A percentile compares a stretch with the other conserved stretches of the same genome.
These are phyloP conservation scores for Xylota segnis DNA, from an alignment of 2,888 invertebrate species.

Conservation along the genomic window DNA sequence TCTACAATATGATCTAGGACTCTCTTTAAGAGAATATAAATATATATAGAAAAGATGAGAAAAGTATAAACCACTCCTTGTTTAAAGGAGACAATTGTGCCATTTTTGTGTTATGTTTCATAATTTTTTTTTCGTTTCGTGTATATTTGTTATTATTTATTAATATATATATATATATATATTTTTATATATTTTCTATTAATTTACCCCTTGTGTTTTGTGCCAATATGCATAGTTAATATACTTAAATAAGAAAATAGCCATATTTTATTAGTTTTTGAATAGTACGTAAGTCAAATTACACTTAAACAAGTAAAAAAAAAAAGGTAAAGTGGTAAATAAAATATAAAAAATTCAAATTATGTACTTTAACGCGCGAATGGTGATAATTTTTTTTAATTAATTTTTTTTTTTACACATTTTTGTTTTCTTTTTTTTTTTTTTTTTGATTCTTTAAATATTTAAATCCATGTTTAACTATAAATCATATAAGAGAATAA, in stretches of 20 bases:
- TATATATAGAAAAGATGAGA: slow-evolving; percentile 1
- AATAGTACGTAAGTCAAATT: slow-evolving; percentile 41
- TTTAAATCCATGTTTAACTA: slow-evolving; percentile 17
- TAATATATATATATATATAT: slow-evolving; percentile 40
- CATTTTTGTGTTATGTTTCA: slow-evolving; percentile 61
- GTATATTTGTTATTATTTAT: slow-evolving; percentile 73
- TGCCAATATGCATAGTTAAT: slow-evolving; percentile 47
- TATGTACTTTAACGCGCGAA: slow-evolving; percentile 41
- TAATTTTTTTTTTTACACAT: slow-evolving; percentile 14
- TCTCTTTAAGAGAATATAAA: slow-evolving; percentile 28
- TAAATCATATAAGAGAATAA: not conserved
- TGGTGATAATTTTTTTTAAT: slow-evolving; percentile 54
- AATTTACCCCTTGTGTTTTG: slow-evolving; percentile 26
- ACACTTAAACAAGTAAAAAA: slow-evolving; percentile 13
- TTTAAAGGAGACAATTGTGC: slow-evolving; percentile 61
- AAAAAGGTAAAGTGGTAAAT: not conserved
- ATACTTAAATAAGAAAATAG: slow-evolving; percentile 45
- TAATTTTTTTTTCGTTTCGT: slow-evolving; percentile 32
- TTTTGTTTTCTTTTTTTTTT: slow-evolving; percentile 1
- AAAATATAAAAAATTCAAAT: slow-evolving; percentile 1
- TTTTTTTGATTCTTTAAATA: not conserved
- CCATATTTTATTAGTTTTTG: slow-evolving; percentile 68
- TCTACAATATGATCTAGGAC: slow-evolving; percentile 18
- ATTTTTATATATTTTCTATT: slow-evolving; percentile 27
- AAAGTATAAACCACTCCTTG: slow-evolving; percentile 33